Evolutionary conservation across 2,113 vertebrate genomes (phyloP).

Genomic region (Epinephelus moara): DNA sequence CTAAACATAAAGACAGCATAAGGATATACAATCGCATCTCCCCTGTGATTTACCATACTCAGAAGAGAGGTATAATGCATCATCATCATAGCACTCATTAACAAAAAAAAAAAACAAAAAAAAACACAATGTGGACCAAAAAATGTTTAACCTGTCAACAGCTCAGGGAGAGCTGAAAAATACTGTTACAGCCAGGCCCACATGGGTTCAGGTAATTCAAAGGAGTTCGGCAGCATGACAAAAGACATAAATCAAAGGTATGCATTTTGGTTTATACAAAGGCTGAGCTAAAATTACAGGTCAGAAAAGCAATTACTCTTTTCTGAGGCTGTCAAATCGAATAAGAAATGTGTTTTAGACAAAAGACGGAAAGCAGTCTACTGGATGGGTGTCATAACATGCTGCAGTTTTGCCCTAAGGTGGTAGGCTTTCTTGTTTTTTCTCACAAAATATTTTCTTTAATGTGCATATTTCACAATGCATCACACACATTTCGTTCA

Average conservation of each 20-base stretch:
- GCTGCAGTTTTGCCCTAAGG: slow-evolving; percentile 71
- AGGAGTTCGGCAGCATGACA: slow-evolving; percentile 73
- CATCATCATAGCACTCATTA: slow-evolving; percentile 44
- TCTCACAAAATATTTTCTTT: slow-evolving; percentile 68
- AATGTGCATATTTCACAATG: slow-evolving; percentile 69
- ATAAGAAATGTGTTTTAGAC: slow-evolving; percentile 81
- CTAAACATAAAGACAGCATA: slow-evolving; percentile 52
- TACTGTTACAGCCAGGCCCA: slow-evolving; percentile 51
- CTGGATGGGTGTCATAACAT: slow-evolving; percentile 78
- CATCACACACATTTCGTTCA: slow-evolving; percentile 56
- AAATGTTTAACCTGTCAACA: slow-evolving; percentile 45
- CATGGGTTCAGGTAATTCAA: slow-evolving; percentile 72
- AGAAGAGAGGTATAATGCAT: slow-evolving; percentile 8
- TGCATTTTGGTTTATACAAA: slow-evolving; percentile 79
- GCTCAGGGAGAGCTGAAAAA: slow-evolving; percentile 45
- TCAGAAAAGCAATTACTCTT: slow-evolving; percentile 85
- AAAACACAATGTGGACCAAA: slow-evolving; percentile 27
- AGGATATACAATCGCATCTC: not conserved
- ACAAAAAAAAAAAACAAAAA: slow-evolving; percentile 17
- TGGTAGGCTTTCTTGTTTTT: slow-evolving; percentile 69
- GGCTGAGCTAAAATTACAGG: slow-evolving; percentile 80
- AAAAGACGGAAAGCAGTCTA: slow-evolving; percentile 74
- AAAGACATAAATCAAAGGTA: slow-evolving; percentile 78
- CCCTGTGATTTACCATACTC: slow-evolving; percentile 1
- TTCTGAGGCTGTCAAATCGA: slow-evolving; percentile 80